phyloP scores from a whole-genome alignment of 2,113 vertebrate genomes.

The Zapus hudsonius region DNA sequence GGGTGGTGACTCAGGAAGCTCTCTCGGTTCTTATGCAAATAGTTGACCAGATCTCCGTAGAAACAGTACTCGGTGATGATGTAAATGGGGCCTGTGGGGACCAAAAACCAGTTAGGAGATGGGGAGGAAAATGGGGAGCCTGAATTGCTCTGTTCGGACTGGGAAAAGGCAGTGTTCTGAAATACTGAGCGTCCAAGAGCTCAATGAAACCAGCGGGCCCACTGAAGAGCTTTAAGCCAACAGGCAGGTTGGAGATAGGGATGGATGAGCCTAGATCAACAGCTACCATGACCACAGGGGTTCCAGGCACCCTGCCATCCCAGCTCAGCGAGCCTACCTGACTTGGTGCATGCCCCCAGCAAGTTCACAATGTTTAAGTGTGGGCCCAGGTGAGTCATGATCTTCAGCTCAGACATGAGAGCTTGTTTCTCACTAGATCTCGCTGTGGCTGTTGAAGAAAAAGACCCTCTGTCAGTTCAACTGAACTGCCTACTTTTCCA shows the following conservation, averaged over 20 bases:
- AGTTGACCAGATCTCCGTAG: constrained; percentile 98
- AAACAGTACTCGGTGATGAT: constrained; percentile 99
- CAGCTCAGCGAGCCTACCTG: constrained; percentile 87
- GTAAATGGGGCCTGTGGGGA: constrained; percentile 94
- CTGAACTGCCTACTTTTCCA: background rate
- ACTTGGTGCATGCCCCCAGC: constrained; percentile 97
- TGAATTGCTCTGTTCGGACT: background rate
- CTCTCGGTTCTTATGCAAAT: constrained; percentile 98
- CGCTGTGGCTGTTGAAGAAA: constrained; percentile 91
- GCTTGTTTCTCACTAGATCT: constrained; percentile 99
- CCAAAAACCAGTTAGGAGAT: constrained; percentile 52
- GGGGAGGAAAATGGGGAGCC: background rate
- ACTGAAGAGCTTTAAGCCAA: background rate
- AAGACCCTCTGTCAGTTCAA: background rate
- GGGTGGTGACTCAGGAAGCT: constrained; percentile 92
- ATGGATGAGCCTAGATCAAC: background rate
- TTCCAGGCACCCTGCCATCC: background rate
- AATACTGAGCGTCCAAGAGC: background rate
- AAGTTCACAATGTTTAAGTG: constrained; percentile 99
- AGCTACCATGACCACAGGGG: background rate
- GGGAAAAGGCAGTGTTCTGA: background rate
- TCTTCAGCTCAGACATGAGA: constrained; percentile 99
- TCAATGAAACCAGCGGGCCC: too few species aligned
- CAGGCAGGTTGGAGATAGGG: background rate
- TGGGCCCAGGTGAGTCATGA: constrained; percentile 98